Evolutionary conservation across 35 echinoderm and acorn worm genomes (phyloP).

Genomic region (Chiridota heheva): DNA sequence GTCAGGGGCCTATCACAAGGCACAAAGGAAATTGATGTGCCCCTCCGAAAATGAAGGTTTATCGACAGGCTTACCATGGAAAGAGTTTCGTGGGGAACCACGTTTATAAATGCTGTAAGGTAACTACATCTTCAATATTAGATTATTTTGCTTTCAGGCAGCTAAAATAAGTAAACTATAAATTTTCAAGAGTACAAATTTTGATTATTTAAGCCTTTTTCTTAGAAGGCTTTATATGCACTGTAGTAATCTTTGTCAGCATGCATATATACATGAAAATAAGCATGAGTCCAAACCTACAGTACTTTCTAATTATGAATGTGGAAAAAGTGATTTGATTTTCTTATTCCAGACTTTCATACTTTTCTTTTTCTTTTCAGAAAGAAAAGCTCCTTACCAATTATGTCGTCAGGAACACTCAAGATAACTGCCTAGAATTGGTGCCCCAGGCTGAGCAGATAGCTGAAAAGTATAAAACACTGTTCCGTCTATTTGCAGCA

Average conservation of each 20-base stretch:
- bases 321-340: no score
- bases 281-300: no score
- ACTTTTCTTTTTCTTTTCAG: neutral
- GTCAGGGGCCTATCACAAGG: neutral
- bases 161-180: no score
- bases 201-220: no score
- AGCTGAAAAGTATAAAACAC: neutral
- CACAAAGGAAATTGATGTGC: neutral
- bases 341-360: neutral
- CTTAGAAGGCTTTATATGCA: no score
- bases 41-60: conserved; percentile 1
- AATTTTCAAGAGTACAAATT: no score
- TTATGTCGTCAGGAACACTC: neutral
- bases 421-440: neutral
- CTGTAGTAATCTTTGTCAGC: no score
- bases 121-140: no score
- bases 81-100: conserved; percentile 74
- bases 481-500: conserved; percentile 6
- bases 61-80: conserved; percentile 66
- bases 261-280: neutral
- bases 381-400: neutral
- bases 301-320: no score
- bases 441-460: neutral
- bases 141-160: no score
- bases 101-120: conserved; percentile 58